These are phyloP conservation scores for Phaenicophaeus curvirostris DNA, from an alignment of 2,797 vertebrate genomes.

Conservation along the genomic window DNA sequence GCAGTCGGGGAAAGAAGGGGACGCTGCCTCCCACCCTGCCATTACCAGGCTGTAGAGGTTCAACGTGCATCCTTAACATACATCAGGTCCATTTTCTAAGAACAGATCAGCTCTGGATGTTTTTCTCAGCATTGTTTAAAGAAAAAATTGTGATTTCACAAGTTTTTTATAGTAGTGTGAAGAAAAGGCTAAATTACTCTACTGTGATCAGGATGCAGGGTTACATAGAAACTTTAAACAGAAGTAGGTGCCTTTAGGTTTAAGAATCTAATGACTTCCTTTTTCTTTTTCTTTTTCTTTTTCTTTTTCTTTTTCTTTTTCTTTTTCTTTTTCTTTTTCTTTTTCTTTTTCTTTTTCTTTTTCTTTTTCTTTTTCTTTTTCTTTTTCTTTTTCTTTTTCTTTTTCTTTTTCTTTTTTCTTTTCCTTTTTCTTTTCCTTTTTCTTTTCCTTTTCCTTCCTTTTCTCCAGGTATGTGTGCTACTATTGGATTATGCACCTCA, in stretches of 20 bases:
- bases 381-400: no score
- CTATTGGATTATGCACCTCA: neutral
- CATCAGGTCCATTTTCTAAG: neutral
- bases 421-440: no score
- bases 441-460: no score
- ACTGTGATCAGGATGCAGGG: neutral
- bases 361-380: no score
- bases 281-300: neutral
- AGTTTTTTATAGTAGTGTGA: neutral
- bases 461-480: neutral
- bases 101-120: neutral
- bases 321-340: neutral
- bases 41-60: neutral
- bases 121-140: neutral
- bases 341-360: no score
- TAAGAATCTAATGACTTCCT: neutral
- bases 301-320: no score
- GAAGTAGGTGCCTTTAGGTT: neutral
- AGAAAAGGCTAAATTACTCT: neutral
- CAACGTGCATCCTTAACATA: neutral
- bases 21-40: neutral
- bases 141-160: neutral
- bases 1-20: neutral
- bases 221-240: neutral
- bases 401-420: no score